A percentile compares a stretch with the other conserved stretches of the same genome.
Conservation (phyloP, 1,140 invertebrate genomes). For the Portunus trituberculatus region DNA sequence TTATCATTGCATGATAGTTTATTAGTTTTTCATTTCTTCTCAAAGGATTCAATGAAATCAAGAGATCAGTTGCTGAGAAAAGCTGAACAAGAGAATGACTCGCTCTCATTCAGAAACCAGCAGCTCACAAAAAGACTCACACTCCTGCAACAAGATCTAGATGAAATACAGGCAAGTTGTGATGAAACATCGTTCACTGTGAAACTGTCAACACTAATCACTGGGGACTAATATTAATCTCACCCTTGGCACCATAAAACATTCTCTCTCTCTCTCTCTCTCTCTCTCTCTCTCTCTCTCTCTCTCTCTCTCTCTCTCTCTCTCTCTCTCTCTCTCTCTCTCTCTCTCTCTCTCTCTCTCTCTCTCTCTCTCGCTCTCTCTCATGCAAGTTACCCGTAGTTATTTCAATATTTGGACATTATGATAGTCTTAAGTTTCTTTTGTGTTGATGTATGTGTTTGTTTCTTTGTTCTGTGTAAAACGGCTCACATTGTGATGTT, state of each 20-base stretch:
- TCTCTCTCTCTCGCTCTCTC: too few relatives aligned
- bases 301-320: too few relatives aligned
- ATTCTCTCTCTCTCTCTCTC: too few relatives aligned
- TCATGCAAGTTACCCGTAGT: too few relatives aligned
- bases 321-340: too few relatives aligned
- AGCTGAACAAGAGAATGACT: constrained; percentile 95
- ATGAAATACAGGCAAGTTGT: constrained; percentile 82
- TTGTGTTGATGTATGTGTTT: not conserved
- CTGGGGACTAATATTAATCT: too few relatives aligned
- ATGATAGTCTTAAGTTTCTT: too few relatives aligned
- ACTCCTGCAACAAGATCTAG: constrained; percentile 93
- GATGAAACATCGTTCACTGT: not conserved
- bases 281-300: too few relatives aligned
- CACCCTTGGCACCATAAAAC: too few relatives aligned
- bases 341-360: too few relatives aligned
- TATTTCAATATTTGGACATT: too few relatives aligned
- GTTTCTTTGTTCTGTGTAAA: not conserved
- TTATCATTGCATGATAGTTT: not conserved
- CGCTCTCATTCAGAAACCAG: constrained; percentile 94
- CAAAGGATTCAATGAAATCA: constrained; percentile 65
- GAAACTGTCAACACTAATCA: too few relatives aligned
- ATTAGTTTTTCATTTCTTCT: constrained; percentile 24
- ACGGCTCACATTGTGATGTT: not conserved
- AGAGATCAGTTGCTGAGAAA: constrained; percentile 87
- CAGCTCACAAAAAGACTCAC: constrained; percentile 94